Percentiles rank a stretch among this genome's conserved stretches.
These are phyloP conservation scores for Dromiciops gliroides DNA, from an alignment of 2,113 vertebrate genomes.

Conservation along the genomic window DNA sequence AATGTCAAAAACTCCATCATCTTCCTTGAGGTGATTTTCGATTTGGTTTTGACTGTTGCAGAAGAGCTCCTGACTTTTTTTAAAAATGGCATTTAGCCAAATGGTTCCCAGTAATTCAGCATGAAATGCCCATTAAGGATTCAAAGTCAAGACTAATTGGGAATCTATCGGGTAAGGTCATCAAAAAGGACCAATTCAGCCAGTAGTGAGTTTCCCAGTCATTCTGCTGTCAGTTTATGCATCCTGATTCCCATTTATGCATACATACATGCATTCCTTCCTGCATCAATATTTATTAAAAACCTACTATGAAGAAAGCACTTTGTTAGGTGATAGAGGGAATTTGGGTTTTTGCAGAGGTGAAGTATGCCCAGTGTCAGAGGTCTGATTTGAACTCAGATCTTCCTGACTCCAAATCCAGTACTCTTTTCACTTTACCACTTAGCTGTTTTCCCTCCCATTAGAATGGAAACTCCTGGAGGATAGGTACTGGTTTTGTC, in stretches of 20 bases:
- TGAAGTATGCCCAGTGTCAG: not conserved
- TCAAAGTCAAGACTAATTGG: not conserved
- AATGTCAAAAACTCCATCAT: not conserved
- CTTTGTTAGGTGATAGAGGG: not conserved
- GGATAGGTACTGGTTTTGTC: not conserved
- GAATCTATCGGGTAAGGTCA: not conserved
- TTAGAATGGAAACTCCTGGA: not conserved
- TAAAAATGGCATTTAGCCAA: not conserved
- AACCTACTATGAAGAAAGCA: not conserved
- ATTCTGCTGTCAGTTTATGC: not conserved
- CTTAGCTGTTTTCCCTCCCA: not conserved
- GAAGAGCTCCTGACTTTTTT: not conserved
- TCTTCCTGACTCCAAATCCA: not conserved
- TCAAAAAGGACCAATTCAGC: not conserved
- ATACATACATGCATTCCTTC: not conserved
- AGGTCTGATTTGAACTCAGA: not conserved
- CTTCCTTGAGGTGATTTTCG: not conserved
- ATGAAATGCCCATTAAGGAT: not conserved
- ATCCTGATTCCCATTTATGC: not conserved
- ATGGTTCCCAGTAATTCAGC: not conserved
- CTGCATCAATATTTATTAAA: not conserved
- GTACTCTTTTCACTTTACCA: not conserved
- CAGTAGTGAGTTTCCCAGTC: not conserved
- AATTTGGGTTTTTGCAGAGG: not conserved
- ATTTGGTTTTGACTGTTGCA: not conserved